Conservation (phyloP, 2,113 vertebrate species). For the Mungos mungo region DNA sequence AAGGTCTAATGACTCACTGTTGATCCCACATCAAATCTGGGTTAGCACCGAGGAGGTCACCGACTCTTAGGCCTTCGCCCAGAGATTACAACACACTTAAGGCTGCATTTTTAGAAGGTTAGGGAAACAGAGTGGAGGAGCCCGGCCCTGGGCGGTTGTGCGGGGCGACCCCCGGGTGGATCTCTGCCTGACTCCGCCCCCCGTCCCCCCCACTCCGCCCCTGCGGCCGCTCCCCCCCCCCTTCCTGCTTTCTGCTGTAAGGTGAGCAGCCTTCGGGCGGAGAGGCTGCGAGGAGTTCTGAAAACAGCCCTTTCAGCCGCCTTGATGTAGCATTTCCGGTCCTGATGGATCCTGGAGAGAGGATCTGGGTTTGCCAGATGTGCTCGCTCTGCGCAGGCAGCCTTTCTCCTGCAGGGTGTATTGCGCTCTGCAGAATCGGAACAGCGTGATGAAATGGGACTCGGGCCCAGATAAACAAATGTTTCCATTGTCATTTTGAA, state of each 20-base stretch:
- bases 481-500: conserved; percentile 76
- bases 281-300: not conserved
- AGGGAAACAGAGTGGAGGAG: conserved; percentile 32
- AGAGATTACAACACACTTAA: conserved; percentile 42
- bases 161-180: not conserved
- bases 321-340: not conserved
- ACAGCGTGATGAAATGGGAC: conserved; percentile 70
- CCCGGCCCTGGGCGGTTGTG: no score
- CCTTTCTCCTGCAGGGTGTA: conserved; percentile 54
- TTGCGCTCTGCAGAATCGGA: conserved; percentile 49
- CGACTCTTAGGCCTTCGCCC: conserved; percentile 14
- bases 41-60: conserved; percentile 49
- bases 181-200: fast-evolving
- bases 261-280: not conserved
- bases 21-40: conserved; percentile 60
- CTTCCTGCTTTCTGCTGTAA: not conserved
- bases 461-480: conserved; percentile 73
- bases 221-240: fast-evolving
- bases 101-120: conserved; percentile 36
- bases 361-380: conserved; percentile 45
- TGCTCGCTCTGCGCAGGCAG: not conserved
- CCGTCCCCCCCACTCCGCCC: fast-evolving
- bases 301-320: not conserved
- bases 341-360: conserved; percentile 11
- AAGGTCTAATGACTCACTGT: conserved; percentile 66